Evolutionary conservation across 2,888 invertebrate genomes (phyloP).

Genomic region (Pteria penguin): DNA sequence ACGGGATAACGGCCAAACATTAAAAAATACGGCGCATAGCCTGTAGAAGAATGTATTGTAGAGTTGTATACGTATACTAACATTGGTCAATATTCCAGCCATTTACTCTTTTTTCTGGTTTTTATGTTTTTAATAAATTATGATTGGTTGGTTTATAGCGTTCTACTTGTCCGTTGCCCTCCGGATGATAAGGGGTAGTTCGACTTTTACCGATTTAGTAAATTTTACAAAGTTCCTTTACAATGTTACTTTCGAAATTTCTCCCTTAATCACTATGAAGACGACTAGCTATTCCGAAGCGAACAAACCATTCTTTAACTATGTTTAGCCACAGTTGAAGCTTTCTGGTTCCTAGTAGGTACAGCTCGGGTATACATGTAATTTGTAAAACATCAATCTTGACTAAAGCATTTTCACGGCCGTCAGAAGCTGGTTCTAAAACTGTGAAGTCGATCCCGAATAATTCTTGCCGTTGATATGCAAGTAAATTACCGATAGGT

Average conservation of each 20-base stretch:
- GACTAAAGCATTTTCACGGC: constrained; percentile 52
- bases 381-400: constrained; percentile 56
- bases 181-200: constrained; percentile 51
- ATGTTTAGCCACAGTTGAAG: constrained; percentile 48
- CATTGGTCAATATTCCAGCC: constrained; percentile 44
- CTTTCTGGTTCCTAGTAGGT: constrained; percentile 51
- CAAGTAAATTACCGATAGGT: too few relatives aligned
- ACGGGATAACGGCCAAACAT: constrained; percentile 45
- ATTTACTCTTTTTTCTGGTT: constrained; percentile 44
- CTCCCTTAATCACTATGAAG: constrained; percentile 54
- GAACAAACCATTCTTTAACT: constrained; percentile 50
- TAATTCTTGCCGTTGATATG: too few relatives aligned
- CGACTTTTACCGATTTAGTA: constrained; percentile 46
- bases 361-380: constrained; percentile 51
- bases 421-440: constrained; percentile 43
- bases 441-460: constrained; percentile 56
- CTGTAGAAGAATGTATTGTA: constrained; percentile 45
- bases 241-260: constrained; percentile 45
- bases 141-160: constrained; percentile 51
- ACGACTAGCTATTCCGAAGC: constrained; percentile 46
- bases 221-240: constrained; percentile 43
- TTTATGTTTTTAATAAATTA: constrained; percentile 43
- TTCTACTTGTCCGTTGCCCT: constrained; percentile 41
- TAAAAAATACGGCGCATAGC: constrained; percentile 38
- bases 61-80: constrained; percentile 42